These are phyloP conservation scores for Andrena bicolor DNA, from an alignment of 2,888 invertebrate genomes.

Conservation along the genomic window DNA sequence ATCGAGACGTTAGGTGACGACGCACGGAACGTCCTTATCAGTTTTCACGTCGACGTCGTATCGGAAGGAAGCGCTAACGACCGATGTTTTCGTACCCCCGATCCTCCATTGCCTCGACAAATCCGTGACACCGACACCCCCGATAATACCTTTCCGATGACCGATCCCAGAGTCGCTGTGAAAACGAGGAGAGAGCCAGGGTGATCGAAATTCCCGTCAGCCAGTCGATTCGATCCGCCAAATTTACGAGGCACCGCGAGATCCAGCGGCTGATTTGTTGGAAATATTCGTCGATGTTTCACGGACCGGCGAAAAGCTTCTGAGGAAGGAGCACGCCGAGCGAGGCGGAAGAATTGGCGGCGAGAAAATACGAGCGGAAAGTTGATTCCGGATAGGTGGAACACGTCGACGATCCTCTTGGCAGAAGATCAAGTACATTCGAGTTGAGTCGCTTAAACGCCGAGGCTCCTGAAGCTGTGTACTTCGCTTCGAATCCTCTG, in stretches of 20 bases:
- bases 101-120: slow-evolving; percentile 17
- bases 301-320: slow-evolving; percentile 43
- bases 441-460: slow-evolving; percentile 7
- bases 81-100: slow-evolving; percentile 5
- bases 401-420: slow-evolving; percentile 64
- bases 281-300: slow-evolving; percentile 60
- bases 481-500: neutral
- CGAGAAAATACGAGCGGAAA: slow-evolving; percentile 73
- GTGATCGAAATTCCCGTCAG: slow-evolving; percentile 23
- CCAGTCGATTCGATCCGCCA: slow-evolving; percentile 31
- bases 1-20: neutral
- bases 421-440: slow-evolving; percentile 73
- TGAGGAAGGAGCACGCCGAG: slow-evolving; percentile 58
- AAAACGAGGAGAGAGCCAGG: slow-evolving; percentile 24
- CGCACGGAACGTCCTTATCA: slow-evolving; percentile 13
- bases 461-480: neutral
- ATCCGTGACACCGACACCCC: slow-evolving; percentile 23
- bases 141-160: slow-evolving; percentile 8
- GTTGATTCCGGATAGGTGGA: slow-evolving; percentile 63
- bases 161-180: slow-evolving; percentile 10
- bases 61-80: slow-evolving; percentile 32
- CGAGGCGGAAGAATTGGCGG: slow-evolving; percentile 75
- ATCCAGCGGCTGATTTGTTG: slow-evolving; percentile 42
- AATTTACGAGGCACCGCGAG: slow-evolving; percentile 53
- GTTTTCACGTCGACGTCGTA: slow-evolving; percentile 24